These are phyloP conservation scores for Cryptocheilus praepositus DNA, from an alignment of 2,888 invertebrate genomes.

Conservation along the genomic window DNA sequence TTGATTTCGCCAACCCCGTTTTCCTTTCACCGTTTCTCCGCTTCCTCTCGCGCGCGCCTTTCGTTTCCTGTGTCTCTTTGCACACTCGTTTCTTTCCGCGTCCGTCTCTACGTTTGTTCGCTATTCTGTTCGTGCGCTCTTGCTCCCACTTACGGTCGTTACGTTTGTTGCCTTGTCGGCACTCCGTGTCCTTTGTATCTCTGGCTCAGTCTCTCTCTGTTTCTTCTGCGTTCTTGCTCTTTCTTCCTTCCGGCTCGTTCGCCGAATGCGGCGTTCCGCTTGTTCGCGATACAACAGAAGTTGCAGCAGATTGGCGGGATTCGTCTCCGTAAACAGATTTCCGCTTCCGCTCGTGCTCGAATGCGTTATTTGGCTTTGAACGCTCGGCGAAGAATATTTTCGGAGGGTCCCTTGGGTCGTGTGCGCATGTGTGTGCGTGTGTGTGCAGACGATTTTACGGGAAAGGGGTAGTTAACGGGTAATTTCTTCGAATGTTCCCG, in stretches of 20 bases:
- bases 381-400: no score
- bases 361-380: no score
- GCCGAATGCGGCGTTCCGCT: not conserved
- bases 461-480: not conserved
- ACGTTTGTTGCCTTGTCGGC: not conserved
- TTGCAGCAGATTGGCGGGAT: no score
- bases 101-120: not conserved
- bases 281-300: no score
- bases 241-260: not conserved
- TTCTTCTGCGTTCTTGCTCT: not conserved
- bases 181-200: not conserved
- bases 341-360: no score
- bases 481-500: not conserved
- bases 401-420: no score
- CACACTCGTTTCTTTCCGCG: not conserved
- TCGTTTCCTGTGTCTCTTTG: not conserved
- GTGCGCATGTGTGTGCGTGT: no score
- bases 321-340: no score
- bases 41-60: no score
- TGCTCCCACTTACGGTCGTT: no score
- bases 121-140: no score
- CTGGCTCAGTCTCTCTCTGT: not conserved
- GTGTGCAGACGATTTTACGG: no score
- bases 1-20: not conserved
- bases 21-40: conserved; percentile 9